Evolutionary conservation across 1,140 invertebrate species (phyloP).

Genomic region (Papilio helenus): DNA sequence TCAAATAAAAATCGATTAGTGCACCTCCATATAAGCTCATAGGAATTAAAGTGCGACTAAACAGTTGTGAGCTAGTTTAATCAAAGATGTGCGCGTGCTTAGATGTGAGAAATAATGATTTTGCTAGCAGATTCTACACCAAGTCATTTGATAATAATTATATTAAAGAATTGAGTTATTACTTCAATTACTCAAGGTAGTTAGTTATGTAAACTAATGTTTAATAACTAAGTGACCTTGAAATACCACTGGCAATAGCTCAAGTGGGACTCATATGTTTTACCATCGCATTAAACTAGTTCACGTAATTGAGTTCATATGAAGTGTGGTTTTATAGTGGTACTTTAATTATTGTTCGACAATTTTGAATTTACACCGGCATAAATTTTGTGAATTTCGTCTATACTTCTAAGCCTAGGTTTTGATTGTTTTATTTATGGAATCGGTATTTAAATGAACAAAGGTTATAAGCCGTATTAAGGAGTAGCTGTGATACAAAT

Average conservation of each 20-base stretch:
- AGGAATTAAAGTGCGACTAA: too few relatives aligned
- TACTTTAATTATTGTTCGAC: not conserved
- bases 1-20: too few relatives aligned
- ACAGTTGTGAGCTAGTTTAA: too few relatives aligned
- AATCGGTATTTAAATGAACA: not conserved
- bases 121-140: not conserved
- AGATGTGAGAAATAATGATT: not conserved
- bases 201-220: not conserved
- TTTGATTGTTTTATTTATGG: not conserved
- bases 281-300: not conserved
- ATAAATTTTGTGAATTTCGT: not conserved
- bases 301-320: conserved; percentile 9
- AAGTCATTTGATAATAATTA: not conserved
- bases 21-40: too few relatives aligned
- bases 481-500: not conserved
- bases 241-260: not conserved
- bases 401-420: not conserved
- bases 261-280: conserved; percentile 20
- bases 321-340: not conserved
- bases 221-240: conserved; percentile 25
- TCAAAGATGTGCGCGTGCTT: too few relatives aligned
- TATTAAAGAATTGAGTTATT: not conserved
- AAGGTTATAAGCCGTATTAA: not conserved
- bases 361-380: not conserved
- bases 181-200: not conserved